A percentile compares a stretch with the other conserved stretches of the same genome.
Evolutionary conservation across 2,888 invertebrate species (phyloP).

Genomic region (Crematogaster levior): DNA sequence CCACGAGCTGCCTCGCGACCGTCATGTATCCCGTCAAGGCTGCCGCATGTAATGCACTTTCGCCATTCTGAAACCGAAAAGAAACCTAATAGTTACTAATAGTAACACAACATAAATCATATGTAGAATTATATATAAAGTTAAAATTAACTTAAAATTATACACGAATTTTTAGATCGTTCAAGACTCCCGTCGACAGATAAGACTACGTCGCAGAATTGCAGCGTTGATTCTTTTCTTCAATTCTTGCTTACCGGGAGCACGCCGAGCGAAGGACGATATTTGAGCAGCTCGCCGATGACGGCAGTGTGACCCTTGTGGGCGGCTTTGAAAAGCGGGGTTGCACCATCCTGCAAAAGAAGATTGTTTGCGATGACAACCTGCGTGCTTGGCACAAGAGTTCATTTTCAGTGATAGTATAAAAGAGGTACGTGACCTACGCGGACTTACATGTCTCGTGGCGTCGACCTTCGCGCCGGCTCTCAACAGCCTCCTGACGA

Average conservation of each 20-base stretch:
- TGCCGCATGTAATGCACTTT: slow-evolving; percentile 96
- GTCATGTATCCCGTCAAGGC: slow-evolving; percentile 94
- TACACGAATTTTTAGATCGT: neutral
- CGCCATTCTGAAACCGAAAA: slow-evolving; percentile 91
- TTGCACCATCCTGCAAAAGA: slow-evolving; percentile 93
- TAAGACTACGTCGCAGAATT: neutral
- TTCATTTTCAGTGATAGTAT: neutral
- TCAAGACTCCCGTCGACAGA: neutral
- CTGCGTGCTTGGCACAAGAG: neutral
- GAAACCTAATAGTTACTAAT: neutral
- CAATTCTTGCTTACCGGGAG: slow-evolving; percentile 89
- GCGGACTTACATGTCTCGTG: slow-evolving; percentile 90
- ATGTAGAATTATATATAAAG: neutral
- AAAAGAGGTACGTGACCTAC: slow-evolving; percentile 4
- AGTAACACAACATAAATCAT: neutral
- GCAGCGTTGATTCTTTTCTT: neutral
- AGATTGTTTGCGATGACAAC: slow-evolving; percentile 2
- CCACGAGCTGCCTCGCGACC: slow-evolving; percentile 91
- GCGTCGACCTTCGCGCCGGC: slow-evolving; percentile 93
- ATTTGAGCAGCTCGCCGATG: slow-evolving; percentile 93
- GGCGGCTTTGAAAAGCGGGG: slow-evolving; percentile 96
- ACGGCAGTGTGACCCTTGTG: slow-evolving; percentile 97
- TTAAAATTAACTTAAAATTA: neutral
- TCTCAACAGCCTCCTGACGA: slow-evolving; percentile 91
- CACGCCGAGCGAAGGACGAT: slow-evolving; percentile 93